Base-by-base conservation (phyloP, 2,113 vertebrate species). In the Ramphastos sulfuratus region DNA sequence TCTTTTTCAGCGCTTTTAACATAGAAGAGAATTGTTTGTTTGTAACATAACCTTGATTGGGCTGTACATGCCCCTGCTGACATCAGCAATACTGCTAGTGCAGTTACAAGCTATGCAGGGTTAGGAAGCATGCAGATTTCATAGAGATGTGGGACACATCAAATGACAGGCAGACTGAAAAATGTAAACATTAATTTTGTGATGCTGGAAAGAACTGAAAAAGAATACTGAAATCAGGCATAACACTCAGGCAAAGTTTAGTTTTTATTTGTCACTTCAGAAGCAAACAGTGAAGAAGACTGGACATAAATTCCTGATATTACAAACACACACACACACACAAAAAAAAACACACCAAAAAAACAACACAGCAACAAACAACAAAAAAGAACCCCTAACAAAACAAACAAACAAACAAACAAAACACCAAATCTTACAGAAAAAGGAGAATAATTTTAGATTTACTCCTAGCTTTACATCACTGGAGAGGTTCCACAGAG, bases 41-140 rank as follows among this genome's bases (percentile, higher is more conserved):
- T 82, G 63, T 91, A 81, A 83, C 59, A 87, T 71, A 93, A 93
- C 75, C 72, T 95, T 96, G 86, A 89, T 66, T 85, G 67, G 94
- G 63, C 56, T 80, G 17, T 89, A 33, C 59, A 42, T 67, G 15
- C 15, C n/a, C n/a, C 67, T 92, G 78, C 85, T 85, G 48, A 80
- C 89, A 70, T 37, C 63, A 92, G 55, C 67, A 91, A 28, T 91
- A 56, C 21, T 56, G 31, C 7, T 80, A 66, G 10, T 19, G 17
- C 15, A 20, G 42, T 73, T 61, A 74, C 87, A 89, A 92, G 50
- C 16, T 56, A 79, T 65, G 28, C 10, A 90, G 24, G 17, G 23
- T 48, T 55, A 66, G 27, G 42, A 93, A 90, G 89, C 16, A 76
- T 4, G 4, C 15, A 55, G 80, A 71, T 77, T 94, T 83, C 52